Conservation (phyloP, 2,797 vertebrate genomes). For the Aphelocoma californica region DNA sequence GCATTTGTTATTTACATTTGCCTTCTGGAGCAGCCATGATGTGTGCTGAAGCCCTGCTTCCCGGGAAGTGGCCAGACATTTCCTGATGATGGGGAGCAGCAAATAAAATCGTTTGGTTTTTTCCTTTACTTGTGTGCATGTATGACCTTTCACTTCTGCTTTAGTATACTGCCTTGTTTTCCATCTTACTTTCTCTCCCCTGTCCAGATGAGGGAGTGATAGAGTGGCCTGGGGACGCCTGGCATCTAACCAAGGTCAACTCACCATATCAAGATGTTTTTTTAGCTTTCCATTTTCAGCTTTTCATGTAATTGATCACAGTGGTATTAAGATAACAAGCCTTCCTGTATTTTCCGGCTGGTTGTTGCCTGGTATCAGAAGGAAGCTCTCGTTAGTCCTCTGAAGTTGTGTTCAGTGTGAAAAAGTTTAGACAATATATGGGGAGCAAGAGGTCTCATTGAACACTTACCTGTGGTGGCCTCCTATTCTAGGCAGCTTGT, state of each 20-base stretch:
- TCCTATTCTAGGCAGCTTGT: background rate
- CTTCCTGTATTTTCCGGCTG: background rate
- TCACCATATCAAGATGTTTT: background rate
- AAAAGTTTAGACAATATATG: background rate
- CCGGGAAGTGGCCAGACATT: background rate
- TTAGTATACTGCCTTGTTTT: background rate
- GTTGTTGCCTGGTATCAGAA: background rate
- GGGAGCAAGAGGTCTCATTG: background rate
- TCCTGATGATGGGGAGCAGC: background rate
- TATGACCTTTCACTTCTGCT: background rate
- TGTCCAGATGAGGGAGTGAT: background rate
- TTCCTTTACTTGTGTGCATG: background rate
- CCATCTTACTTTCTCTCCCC: background rate
- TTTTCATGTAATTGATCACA: background rate
- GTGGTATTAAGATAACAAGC: background rate
- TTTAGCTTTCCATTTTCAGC: background rate
- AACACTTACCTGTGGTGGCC: background rate
- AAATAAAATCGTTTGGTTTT: background rate
- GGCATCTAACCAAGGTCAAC: background rate
- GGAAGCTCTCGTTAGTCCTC: background rate
- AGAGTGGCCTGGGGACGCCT: background rate
- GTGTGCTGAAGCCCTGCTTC: background rate
- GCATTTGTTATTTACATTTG: background rate
- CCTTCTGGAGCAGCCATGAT: background rate
- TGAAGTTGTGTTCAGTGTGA: background rate